Evolutionary conservation across 2,888 invertebrate species (phyloP).

Genomic region (Caenorhabditis sp.): DNA sequence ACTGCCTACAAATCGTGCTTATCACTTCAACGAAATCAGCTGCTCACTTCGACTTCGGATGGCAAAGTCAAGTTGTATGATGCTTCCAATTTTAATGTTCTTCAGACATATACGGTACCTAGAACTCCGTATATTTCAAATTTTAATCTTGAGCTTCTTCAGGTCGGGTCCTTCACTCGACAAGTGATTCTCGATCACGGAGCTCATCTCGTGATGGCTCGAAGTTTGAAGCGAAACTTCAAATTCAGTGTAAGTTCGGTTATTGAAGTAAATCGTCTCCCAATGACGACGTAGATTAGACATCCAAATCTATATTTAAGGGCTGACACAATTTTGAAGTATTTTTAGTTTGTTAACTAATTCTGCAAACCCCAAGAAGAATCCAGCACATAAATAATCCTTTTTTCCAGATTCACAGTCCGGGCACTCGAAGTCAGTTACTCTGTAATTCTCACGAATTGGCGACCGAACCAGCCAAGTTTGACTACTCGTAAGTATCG

Average conservation of each 20-base stretch:
- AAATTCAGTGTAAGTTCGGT: slow-evolving; percentile 40
- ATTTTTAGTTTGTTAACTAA: not conserved
- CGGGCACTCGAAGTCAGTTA: slow-evolving; percentile 37
- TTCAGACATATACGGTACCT: slow-evolving; percentile 40
- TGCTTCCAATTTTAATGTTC: slow-evolving; percentile 41
- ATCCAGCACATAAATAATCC: no score
- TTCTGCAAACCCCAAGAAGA: not conserved
- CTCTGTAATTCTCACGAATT: slow-evolving; percentile 36
- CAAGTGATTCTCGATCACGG: slow-evolving; percentile 37
- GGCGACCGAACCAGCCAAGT: slow-evolving; percentile 60
- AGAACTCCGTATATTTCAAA: not conserved
- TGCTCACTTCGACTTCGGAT: slow-evolving; percentile 48
- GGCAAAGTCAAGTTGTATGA: slow-evolving; percentile 53
- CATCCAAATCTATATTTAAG: not conserved
- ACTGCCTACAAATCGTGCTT: slow-evolving; percentile 45
- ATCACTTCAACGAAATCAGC: slow-evolving; percentile 40
- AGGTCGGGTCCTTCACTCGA: slow-evolving; percentile 56
- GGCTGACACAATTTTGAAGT: slow-evolving; percentile 7
- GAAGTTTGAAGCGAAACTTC: slow-evolving; percentile 42
- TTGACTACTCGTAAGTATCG: slow-evolving; percentile 56
- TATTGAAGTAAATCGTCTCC: not conserved
- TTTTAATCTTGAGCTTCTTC: not conserved
- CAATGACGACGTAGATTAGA: not conserved
- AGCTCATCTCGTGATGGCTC: slow-evolving; percentile 54
- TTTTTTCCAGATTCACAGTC: slow-evolving; percentile 51